Evolutionary conservation across 1,140 invertebrate genomes (phyloP).

Genomic region (Zaprionus vittiger): DNA sequence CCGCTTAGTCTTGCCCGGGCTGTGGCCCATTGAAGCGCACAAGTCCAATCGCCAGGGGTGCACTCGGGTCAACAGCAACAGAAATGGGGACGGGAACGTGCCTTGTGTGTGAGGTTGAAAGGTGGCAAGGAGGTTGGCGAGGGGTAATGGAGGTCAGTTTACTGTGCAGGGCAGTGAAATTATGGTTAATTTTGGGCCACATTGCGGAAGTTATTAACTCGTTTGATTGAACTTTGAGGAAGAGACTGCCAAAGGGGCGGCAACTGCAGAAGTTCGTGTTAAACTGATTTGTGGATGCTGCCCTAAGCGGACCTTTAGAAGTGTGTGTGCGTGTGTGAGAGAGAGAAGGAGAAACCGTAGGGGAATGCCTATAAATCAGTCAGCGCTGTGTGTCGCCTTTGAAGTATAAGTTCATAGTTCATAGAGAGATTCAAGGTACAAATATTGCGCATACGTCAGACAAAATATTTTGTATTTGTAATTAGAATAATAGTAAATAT

Average conservation of each 20-base stretch:
- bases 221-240: slow-evolving; percentile 68
- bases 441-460: background rate
- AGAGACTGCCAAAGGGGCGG: slow-evolving; percentile 37
- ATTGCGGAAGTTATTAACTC: slow-evolving; percentile 75
- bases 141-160: slow-evolving; percentile 65
- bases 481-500: background rate
- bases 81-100: background rate
- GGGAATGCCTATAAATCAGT: background rate
- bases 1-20: slow-evolving; percentile 31
- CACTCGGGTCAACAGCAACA: background rate
- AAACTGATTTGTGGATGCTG: slow-evolving; percentile 39
- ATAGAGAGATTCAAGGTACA: background rate
- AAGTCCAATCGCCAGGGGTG: slow-evolving; percentile 28
- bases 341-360: background rate
- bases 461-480: too few relatives aligned
- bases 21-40: slow-evolving; percentile 46
- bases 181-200: slow-evolving; percentile 73
- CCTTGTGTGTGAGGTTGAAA: background rate
- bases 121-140: background rate
- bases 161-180: slow-evolving; percentile 47
- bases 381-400: background rate
- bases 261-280: slow-evolving; percentile 10
- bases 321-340: background rate
- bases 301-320: background rate
- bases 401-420: background rate